phyloP scores from a whole-genome alignment of 2,888 invertebrate genomes.

The Agrypnus murinus region DNA sequence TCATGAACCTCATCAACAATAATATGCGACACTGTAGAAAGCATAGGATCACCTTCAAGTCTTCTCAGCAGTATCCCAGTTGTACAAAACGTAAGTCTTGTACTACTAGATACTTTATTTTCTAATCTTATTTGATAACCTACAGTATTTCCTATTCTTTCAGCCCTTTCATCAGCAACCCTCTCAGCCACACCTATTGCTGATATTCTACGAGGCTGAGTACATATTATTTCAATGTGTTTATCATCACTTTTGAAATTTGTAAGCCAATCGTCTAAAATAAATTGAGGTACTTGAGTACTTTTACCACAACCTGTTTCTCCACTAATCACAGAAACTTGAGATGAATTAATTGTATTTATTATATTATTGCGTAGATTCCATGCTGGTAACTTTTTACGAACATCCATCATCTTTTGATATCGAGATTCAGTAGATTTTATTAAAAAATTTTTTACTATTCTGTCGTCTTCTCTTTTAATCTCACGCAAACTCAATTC shows the following conservation, averaged over 20 bases:
- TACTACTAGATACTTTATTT: conserved; percentile 83
- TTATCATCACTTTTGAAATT: conserved; percentile 74
- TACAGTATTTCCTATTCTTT: conserved; percentile 82
- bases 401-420: conserved; percentile 77
- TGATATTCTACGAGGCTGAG: conserved; percentile 93
- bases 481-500: conserved; percentile 74
- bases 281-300: conserved; percentile 95
- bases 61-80: conserved; percentile 92
- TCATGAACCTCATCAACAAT: conserved; percentile 96
- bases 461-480: conserved; percentile 76
- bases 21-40: conserved; percentile 87
- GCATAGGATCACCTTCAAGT: conserved; percentile 84
- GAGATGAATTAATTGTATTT: conserved; percentile 77
- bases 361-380: conserved; percentile 81
- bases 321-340: conserved; percentile 85
- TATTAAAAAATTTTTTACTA: conserved; percentile 77
- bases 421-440: conserved; percentile 78
- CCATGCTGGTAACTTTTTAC: conserved; percentile 84
- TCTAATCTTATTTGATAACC: conserved; percentile 86
- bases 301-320: conserved; percentile 91
- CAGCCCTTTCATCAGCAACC: conserved; percentile 90
- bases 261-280: conserved; percentile 89
- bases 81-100: conserved; percentile 93
- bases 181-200: conserved; percentile 95
- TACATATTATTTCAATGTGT: conserved; percentile 91